Evolutionary conservation across 2,113 vertebrate species (phyloP).

Genomic region (Percopsis transmontana): DNA sequence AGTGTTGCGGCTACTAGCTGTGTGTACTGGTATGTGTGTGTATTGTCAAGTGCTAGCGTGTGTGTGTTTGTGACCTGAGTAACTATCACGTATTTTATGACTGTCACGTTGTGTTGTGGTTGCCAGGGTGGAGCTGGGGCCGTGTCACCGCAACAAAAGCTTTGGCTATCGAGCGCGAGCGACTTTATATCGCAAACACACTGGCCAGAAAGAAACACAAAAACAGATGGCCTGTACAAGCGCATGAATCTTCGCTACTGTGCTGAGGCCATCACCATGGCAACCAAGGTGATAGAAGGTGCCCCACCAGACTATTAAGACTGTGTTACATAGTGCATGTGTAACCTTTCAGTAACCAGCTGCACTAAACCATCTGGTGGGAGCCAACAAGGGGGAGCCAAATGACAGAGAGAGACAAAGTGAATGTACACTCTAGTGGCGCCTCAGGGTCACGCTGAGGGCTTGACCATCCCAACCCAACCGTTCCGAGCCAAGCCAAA

Average conservation of each 20-base stretch:
- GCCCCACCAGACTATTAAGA: too few relatives aligned
- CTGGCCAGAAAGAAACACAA: constrained; percentile 16
- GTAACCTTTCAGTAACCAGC: background rate
- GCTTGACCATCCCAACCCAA: constrained; percentile 6
- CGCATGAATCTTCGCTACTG: too few relatives aligned
- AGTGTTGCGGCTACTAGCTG: constrained; percentile 44
- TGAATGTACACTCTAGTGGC: background rate
- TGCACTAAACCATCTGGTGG: too few relatives aligned
- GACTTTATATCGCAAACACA: background rate
- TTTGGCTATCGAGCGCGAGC: background rate
- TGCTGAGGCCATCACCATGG: background rate
- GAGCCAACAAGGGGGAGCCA: too few relatives aligned
- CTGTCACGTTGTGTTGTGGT: background rate
- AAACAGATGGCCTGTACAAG: background rate
- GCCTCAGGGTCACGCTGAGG: constrained; percentile 20
- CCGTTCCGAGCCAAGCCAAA: background rate
- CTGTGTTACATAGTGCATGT: background rate
- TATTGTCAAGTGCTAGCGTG: constrained; percentile 24
- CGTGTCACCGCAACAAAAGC: too few relatives aligned
- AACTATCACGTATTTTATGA: too few relatives aligned
- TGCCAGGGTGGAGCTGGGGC: background rate
- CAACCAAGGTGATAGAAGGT: constrained; percentile 16
- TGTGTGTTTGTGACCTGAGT: too few relatives aligned
- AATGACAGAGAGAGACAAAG: too few relatives aligned
- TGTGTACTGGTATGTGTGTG: constrained; percentile 10